These are phyloP conservation scores for Columba janthina DNA, from an alignment of 2,113 vertebrate genomes.

Conservation along the genomic window DNA sequence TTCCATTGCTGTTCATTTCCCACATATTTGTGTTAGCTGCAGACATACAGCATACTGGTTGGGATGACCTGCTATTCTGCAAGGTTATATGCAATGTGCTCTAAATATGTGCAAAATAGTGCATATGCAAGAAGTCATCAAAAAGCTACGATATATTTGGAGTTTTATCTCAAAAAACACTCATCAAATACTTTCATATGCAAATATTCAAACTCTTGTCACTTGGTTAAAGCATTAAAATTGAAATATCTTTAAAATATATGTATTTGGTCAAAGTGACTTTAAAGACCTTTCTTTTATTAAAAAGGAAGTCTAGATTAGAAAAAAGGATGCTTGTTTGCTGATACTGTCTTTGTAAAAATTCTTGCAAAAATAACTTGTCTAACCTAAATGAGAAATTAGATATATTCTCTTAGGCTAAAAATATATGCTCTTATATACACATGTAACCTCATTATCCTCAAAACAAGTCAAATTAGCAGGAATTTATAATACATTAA, in stretches of 20 bases:
- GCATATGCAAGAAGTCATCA: neutral
- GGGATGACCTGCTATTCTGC: neutral
- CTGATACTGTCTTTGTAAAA: neutral
- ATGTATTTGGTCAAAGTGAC: neutral
- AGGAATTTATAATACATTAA: neutral
- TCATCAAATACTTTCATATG: neutral
- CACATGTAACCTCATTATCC: neutral
- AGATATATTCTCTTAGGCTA: neutral
- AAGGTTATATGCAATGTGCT: neutral
- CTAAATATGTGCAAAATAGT: neutral
- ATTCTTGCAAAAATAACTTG: neutral
- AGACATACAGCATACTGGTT: neutral
- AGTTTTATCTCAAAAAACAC: neutral
- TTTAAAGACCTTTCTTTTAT: neutral
- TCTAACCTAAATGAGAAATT: neutral
- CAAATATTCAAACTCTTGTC: neutral
- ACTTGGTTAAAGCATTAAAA: neutral
- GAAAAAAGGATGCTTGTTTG: neutral
- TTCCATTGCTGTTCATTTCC: neutral
- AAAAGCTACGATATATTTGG: neutral
- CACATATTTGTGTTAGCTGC: neutral
- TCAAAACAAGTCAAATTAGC: neutral
- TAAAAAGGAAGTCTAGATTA: neutral
- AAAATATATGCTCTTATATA: neutral
- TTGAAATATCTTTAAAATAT: neutral